Evolutionary conservation across 2,113 vertebrate species (phyloP).

Genomic region (Mugil cephalus): DNA sequence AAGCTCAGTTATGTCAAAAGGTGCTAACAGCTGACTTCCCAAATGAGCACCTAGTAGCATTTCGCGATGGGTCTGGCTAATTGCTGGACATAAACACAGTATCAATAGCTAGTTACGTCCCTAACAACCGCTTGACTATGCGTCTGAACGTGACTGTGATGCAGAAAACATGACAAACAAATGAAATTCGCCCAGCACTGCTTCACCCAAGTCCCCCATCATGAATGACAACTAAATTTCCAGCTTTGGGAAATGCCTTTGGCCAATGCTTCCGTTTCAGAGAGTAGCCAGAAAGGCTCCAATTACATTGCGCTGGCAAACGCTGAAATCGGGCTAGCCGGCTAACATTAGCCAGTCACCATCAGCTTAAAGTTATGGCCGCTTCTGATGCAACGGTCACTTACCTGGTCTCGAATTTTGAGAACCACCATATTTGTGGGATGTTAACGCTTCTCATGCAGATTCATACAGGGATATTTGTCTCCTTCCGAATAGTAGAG

Average conservation of each 20-base stretch:
- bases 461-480: slow-evolving; percentile 56
- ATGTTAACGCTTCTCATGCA: slow-evolving; percentile 77
- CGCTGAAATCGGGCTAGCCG: slow-evolving; percentile 48
- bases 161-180: background rate
- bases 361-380: slow-evolving; percentile 48
- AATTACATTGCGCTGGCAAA: slow-evolving; percentile 52
- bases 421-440: slow-evolving; percentile 86
- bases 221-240: background rate
- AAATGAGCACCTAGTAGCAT: slow-evolving; percentile 3
- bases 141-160: slow-evolving; percentile 29
- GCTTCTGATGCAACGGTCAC: slow-evolving; percentile 44
- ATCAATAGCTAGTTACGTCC: slow-evolving; percentile 52
- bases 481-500: slow-evolving; percentile 52
- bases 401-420: slow-evolving; percentile 87
- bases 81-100: slow-evolving; percentile 60
- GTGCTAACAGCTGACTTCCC: slow-evolving; percentile 22
- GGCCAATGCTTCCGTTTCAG: slow-evolving; percentile 46
- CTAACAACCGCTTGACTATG: slow-evolving; percentile 24
- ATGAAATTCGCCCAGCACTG: background rate
- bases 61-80: slow-evolving; percentile 54
- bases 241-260: slow-evolving; percentile 6
- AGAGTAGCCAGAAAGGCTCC: slow-evolving; percentile 48
- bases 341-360: slow-evolving; percentile 53
- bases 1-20: background rate
- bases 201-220: background rate